Base-by-base conservation (phyloP, 92 coral and sea anemone species). In the Zoanthus solanderi region DNA sequence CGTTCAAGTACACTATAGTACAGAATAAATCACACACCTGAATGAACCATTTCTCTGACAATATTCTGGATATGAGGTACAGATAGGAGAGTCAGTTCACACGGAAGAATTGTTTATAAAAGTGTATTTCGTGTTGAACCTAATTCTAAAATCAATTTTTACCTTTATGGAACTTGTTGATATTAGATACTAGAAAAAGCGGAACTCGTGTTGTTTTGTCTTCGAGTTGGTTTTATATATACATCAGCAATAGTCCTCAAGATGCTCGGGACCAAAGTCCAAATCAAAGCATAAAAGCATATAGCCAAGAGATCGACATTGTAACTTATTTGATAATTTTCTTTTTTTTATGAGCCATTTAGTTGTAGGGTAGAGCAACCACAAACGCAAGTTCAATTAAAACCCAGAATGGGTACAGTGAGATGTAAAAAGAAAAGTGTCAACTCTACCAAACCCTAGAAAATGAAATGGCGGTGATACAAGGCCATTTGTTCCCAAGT, bases 391-490 rank as follows among this genome's bases (percentile, higher is more conserved):
- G 6, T 18, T 17, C 69, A 63, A 63, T 5, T 4, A 2, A 63
- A 23, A 63, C 69, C 69, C 28, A 63, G 28, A 1, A 63, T 63
- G 10, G 0, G 17, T 69, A 34, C 34, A 32, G 45, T 34, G 16
- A 69, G 12, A 29, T 69, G 46, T 2, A 7, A 75, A 75, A 45
- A 14, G 18, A 3, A 7, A 18, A 17, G 56, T 63, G 30, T 63
- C n/a, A 63, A 17, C 56, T 29, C n/a, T 0, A 44, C 37, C 30
- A 46, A 17, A 46, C 4, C 23, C 34, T 76, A 14, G 30, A 18
- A 76, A 76, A 76, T 53, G 63, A 81, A 29, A 81, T 44, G 48
- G 18, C 44, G 34, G 8, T 17, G 84, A 37, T 7, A 44, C 18
- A 81, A 47, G 10, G 12, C 3, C 6, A 6, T 61, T 48, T 81